These are phyloP conservation scores for Tauraco hartlaubi DNA, from an alignment of 2,797 vertebrate genomes.

Conservation along the genomic window DNA sequence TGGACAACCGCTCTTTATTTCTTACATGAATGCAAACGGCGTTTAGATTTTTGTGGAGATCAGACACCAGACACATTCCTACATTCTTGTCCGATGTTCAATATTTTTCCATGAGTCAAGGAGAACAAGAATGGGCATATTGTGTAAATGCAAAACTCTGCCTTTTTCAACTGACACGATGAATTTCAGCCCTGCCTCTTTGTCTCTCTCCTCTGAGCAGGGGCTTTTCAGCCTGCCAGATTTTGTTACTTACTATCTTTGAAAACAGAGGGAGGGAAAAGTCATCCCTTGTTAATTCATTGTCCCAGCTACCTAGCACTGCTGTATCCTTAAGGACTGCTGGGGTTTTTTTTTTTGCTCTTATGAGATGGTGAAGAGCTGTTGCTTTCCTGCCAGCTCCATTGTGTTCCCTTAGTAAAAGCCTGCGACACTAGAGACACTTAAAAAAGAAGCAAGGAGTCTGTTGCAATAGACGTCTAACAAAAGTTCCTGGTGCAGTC, in stretches of 20 bases:
- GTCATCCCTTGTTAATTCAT: slow-evolving; percentile 57
- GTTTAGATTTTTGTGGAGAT: slow-evolving; percentile 67
- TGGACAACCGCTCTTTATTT: slow-evolving; percentile 19
- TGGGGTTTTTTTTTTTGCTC: neutral
- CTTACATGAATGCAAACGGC: slow-evolving; percentile 40
- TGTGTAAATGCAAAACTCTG: slow-evolving; percentile 59
- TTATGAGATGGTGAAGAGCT: slow-evolving; percentile 21
- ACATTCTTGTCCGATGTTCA: slow-evolving; percentile 68
- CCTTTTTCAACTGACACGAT: slow-evolving; percentile 60
- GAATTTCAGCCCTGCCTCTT: slow-evolving; percentile 49
- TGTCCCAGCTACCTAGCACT: slow-evolving; percentile 49
- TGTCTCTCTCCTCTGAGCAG: neutral
- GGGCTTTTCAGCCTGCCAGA: slow-evolving; percentile 44
- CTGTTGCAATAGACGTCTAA: slow-evolving; percentile 58
- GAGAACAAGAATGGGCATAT: slow-evolving; percentile 63
- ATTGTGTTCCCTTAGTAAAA: slow-evolving; percentile 42
- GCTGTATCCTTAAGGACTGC: slow-evolving; percentile 30
- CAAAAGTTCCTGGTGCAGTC: slow-evolving; percentile 55
- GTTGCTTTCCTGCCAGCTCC: slow-evolving; percentile 41
- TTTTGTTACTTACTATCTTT: slow-evolving; percentile 33
- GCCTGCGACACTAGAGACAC: slow-evolving; percentile 25
- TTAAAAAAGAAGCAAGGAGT: slow-evolving; percentile 22
- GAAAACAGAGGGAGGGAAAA: slow-evolving; percentile 45
- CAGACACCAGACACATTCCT: slow-evolving; percentile 65
- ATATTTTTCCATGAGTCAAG: slow-evolving; percentile 75